These are phyloP conservation scores for Seira ritae DNA, from an alignment of 2,888 invertebrate genomes.

Conservation along the genomic window DNA sequence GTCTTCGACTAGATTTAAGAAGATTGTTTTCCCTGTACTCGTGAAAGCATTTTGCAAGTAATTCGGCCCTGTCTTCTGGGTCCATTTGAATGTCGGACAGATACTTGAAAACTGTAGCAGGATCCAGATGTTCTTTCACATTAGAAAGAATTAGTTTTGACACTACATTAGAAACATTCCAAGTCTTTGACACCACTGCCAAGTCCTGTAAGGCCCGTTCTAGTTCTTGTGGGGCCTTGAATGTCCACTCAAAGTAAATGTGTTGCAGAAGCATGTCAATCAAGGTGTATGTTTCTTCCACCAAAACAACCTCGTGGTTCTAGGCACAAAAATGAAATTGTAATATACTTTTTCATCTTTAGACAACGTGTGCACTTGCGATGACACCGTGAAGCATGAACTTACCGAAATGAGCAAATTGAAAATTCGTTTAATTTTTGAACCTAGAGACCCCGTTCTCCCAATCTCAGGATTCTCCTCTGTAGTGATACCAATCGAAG, in stretches of 20 bases:
- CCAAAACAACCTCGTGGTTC: conserved; percentile 41
- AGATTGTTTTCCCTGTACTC: conserved; percentile 38
- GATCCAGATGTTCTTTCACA: conserved; percentile 27
- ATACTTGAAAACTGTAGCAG: conserved; percentile 43
- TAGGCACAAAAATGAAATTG: conserved; percentile 31
- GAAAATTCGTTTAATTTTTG: conserved; percentile 58
- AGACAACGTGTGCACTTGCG: no score
- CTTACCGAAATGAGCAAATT: conserved; percentile 46
- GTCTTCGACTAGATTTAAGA: conserved; percentile 78
- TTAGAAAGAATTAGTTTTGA: conserved; percentile 57
- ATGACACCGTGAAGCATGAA: no score
- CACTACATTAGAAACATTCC: conserved; percentile 67
- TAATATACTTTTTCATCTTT: neutral
- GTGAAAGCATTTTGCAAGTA: conserved; percentile 59
- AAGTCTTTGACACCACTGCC: conserved; percentile 55
- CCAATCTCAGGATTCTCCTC: conserved; percentile 67
- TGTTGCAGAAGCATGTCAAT: conserved; percentile 59
- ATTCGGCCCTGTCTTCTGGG: conserved; percentile 62
- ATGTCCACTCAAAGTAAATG: conserved; percentile 59
- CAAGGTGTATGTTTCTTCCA: conserved; percentile 58
- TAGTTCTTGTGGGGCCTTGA: conserved; percentile 31
- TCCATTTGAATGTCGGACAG: conserved; percentile 58
- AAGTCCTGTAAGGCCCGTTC: conserved; percentile 34
- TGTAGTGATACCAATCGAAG: conserved; percentile 62
- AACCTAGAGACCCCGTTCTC: conserved; percentile 30